These are phyloP conservation scores for Mycalesis mineus DNA, from an alignment of 2,888 invertebrate genomes.

Conservation along the genomic window DNA sequence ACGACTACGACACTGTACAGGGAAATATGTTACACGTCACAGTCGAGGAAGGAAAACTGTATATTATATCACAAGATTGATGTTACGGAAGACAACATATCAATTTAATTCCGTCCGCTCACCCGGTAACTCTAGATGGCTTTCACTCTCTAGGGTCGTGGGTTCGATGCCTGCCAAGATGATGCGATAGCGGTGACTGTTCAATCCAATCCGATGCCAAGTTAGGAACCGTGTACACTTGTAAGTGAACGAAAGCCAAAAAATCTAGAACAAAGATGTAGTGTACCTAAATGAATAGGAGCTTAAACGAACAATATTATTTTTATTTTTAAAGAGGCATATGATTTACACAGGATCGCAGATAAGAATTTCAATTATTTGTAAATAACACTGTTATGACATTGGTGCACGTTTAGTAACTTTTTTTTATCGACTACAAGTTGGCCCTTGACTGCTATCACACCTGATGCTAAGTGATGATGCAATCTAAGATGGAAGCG, in stretches of 20 bases:
- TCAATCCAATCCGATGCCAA: constrained; percentile 35
- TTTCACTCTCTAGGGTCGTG: constrained; percentile 54
- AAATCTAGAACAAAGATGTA: too few species aligned
- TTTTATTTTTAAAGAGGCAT: too few species aligned
- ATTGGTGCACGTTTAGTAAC: too few species aligned
- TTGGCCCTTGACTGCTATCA: too few species aligned
- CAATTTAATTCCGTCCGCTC: constrained; percentile 32
- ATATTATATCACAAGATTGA: constrained; percentile 16
- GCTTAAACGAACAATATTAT: too few species aligned
- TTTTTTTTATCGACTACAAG: too few species aligned
- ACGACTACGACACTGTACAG: not conserved
- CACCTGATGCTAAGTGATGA: too few species aligned
- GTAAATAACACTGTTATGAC: too few species aligned
- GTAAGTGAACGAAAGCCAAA: not conserved
- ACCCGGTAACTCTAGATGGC: constrained; percentile 49
- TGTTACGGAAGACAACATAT: constrained; percentile 32
- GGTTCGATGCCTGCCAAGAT: constrained; percentile 51
- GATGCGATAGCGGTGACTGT: constrained; percentile 32
- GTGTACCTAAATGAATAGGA: too few species aligned
- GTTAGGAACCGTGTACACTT: constrained; percentile 27
- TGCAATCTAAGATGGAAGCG: too few species aligned
- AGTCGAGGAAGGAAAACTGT: constrained; percentile 18
- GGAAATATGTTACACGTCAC: not conserved
- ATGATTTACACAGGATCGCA: too few species aligned
- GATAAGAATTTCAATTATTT: too few species aligned